Base-by-base conservation (phyloP, 2,797 vertebrate species). In the Paguma larvata region DNA sequence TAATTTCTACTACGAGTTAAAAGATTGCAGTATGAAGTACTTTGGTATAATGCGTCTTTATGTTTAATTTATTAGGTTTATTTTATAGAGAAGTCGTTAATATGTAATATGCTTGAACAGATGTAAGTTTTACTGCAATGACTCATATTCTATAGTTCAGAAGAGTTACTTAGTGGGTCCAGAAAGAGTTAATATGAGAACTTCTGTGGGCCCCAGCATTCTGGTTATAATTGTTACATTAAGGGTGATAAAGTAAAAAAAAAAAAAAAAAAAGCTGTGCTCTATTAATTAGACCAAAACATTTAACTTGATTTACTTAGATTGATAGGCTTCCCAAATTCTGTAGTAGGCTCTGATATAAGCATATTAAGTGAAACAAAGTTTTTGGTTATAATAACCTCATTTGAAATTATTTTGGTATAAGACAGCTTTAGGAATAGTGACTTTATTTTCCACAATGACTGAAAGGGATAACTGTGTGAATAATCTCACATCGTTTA, bases 361-460 rank as follows among this genome's bases (percentile, higher is more conserved):
- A 90, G n/a, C 93, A 96, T 85, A 70, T 79, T 92, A 62, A 65
- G 4, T 96, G 1, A 34, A 84, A 62, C 3, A 32, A 67, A n/a
- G 44, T 73, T 9, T 89, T 89, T 91, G 67, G 41, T 95, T 86
- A 46, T 51, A 72, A n/a, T 86, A 89, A 46, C 73, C 53, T 68
- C 77, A 82, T 88, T 95, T 94, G 68, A 95, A 95, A 83, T 68
- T 80, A 48, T 93, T 95, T 95, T 96, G 6, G 21, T 75, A 5
- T 59, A 90, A 89, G 59, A 15, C 15, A 94, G 12, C 68, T 96
- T 93, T 94, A 85, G 83, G 62, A 96, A 53, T 53, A 95, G 51
- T 95, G 75, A 87, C 14, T 82, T 94, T 68, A 63, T 94, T 95
- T 44, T 92, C 25, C 13, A 67, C 51, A 67, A 2, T 89, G 88